Conservation (phyloP, 2,113 vertebrate species). For the Eonycteris spelaea region DNA sequence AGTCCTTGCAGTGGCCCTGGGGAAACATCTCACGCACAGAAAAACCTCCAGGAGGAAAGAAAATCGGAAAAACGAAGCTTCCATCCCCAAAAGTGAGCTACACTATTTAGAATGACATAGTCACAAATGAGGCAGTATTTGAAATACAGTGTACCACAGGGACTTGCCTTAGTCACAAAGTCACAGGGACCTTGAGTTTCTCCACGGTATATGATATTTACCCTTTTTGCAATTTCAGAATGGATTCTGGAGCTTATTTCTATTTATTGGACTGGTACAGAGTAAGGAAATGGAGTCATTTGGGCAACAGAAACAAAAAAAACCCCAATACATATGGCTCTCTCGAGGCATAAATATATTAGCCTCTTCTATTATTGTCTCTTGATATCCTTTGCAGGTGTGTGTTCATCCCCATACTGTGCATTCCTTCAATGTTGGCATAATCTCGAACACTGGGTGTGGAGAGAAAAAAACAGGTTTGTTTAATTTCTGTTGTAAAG, state of each 20-base stretch:
- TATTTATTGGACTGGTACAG: neutral
- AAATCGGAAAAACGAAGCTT: constrained; percentile 32
- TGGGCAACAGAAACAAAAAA: neutral
- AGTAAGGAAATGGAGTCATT: constrained; percentile 43
- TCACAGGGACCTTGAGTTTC: constrained; percentile 49
- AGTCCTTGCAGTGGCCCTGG: neutral
- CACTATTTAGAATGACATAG: constrained; percentile 43
- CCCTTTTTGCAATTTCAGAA: constrained; percentile 17
- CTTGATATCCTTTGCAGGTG: neutral
- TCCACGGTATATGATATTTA: neutral
- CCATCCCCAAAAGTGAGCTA: neutral
- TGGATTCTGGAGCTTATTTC: neutral
- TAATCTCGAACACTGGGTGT: neutral
- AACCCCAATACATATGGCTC: neutral
- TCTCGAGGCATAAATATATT: constrained; percentile 34
- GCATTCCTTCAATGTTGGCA: neutral
- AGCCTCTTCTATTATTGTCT: constrained; percentile 11
- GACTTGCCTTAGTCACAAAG: constrained; percentile 39
- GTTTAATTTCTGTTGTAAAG: neutral
- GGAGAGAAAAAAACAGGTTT: neutral
- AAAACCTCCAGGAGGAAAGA: constrained; percentile 42
- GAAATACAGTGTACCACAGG: neutral
- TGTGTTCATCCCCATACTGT: neutral
- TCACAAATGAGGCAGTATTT: neutral
- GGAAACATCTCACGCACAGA: constrained; percentile 8